Conservation (phyloP, 1,140 invertebrate species). For the Trinorchestia longiramus region DNA sequence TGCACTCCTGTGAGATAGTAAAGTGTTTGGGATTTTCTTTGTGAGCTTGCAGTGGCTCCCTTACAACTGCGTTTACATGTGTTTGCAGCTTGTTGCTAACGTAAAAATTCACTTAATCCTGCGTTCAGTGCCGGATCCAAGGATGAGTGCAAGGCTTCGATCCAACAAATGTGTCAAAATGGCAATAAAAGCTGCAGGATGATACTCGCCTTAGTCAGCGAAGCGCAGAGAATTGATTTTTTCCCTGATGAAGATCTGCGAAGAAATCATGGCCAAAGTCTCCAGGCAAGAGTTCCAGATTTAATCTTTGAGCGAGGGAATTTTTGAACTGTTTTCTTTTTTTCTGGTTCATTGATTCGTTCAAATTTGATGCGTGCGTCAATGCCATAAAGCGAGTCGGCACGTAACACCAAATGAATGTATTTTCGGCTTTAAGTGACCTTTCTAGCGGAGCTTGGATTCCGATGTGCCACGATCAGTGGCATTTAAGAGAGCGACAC, state of each 20-base stretch:
- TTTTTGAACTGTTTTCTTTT: not conserved
- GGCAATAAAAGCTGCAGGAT: not conserved
- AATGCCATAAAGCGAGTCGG: slow-evolving; percentile 5
- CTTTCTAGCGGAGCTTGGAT: not conserved
- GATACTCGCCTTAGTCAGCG: not conserved
- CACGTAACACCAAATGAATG: slow-evolving; percentile 24
- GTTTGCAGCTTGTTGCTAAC: not conserved
- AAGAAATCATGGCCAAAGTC: not conserved
- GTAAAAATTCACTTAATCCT: not conserved
- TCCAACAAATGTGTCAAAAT: not conserved
- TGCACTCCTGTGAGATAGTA: too few relatives aligned
- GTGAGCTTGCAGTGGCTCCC: too few relatives aligned
- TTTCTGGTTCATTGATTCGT: not conserved
- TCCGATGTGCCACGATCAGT: not conserved
- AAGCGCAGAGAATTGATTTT: not conserved
- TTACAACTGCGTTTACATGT: too few relatives aligned
- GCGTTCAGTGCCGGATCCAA: not conserved
- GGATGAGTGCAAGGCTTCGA: too few relatives aligned
- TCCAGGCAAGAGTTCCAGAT: not conserved
- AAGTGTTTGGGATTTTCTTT: too few relatives aligned
- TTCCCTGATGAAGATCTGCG: not conserved
- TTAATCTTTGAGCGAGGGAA: not conserved
- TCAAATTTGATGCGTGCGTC: not conserved
- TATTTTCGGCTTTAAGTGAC: not conserved
- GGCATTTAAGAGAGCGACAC: not conserved